phyloP scores from a whole-genome alignment of 2,888 invertebrate genomes.

The Cantharis rustica region DNA sequence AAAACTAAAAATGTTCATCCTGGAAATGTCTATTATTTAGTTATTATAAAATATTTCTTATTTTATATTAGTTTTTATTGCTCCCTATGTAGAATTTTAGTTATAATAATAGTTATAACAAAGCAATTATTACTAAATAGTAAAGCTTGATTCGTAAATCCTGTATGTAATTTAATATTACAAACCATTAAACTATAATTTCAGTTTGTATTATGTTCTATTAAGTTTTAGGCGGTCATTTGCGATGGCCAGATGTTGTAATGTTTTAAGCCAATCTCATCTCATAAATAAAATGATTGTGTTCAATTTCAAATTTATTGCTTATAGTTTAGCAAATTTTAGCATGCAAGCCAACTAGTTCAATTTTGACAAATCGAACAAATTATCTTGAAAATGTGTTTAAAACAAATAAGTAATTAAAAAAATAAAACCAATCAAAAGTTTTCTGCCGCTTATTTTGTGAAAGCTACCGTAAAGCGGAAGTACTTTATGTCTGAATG shows the following conservation, averaged over 20 bases:
- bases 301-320: background rate
- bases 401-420: background rate
- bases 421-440: background rate
- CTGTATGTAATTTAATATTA: background rate
- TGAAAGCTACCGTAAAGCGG: background rate
- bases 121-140: background rate
- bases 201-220: constrained; percentile 7
- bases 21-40: no score
- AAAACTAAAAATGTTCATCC: no score
- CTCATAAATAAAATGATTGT: background rate
- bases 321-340: background rate
- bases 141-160: constrained; percentile 1
- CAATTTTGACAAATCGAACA: background rate
- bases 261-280: background rate
- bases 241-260: constrained; percentile 8
- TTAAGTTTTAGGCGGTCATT: constrained; percentile 12
- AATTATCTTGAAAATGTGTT: background rate
- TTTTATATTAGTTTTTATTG: no score
- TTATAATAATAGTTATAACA: no score
- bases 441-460: background rate
- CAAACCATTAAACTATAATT: constrained; percentile 9
- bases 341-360: background rate
- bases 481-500: no score
- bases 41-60: no score
- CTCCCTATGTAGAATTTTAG: no score